Evolutionary conservation across 2,888 invertebrate species (phyloP), one percentile per base, ranked within the genome.

Genomic region (Gymnoscelis rufifasciata): DNA sequence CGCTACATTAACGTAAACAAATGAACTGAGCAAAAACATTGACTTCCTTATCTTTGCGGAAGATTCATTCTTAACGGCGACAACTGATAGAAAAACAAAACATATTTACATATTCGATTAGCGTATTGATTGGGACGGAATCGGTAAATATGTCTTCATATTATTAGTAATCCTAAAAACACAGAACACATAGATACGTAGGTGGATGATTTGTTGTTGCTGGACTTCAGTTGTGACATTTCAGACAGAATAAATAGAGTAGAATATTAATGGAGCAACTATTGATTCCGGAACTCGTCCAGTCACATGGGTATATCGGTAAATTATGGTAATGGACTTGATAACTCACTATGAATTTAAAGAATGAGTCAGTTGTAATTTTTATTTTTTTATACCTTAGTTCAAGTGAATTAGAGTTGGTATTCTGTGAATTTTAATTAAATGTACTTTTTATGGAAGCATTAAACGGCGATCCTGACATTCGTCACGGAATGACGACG

Each of bases 1-100:
- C 54, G 59, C 60, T 56, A 56, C 57, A 60, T 54, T 60, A 64
- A 63, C 64, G 62, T 65, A 66, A 73, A 70, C 68, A 69, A 67
- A 66, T 33, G 26, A 40, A 53, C 54, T 60, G 57, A 49, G 52
- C 60, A 50, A 51, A 51, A 47, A 54, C 54, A 60, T 57, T 56
- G 54, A 67, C 74, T 81, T 81, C 81, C 81, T 78, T 77, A 74
- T 78, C 73, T 66, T 66, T 69, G 42, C 72, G 78, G 77, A 78
- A 78, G 71, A 66, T 59, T 62, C 51, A 56, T 58, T 69, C 64
- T 62, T 56, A 59, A 61, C 54, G 60, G 67, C 60, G 56, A 63
- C 51, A 61, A 54, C 53, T 29, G 28, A n/a, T 47, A 49, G 46
- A 47, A 57, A 52, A 52, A 49, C 41, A 52, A 47, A 33, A 28